Base-by-base conservation (phyloP, 2,888 invertebrate species). In the Catocala sponsa region DNA sequence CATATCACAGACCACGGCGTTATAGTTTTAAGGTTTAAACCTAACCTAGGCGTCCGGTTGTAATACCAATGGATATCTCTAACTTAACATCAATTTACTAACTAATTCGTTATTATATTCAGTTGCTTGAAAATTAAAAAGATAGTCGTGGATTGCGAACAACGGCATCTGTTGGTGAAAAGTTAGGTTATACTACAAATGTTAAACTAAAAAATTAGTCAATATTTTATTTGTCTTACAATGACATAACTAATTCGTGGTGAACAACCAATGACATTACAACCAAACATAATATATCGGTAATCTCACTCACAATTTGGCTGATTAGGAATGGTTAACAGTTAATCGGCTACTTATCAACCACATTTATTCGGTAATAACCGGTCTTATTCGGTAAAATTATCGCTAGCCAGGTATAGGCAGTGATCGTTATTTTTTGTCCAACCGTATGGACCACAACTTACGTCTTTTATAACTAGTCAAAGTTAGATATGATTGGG, bases 1-100 rank as follows among this genome's bases (percentile, higher is more conserved):
- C 78, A 83, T 88, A 89, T 88, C 88, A 88, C 89, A 88, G 89
- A 83, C 83, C 80, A 80, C 81, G 82, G 81, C 68, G 70, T 71
- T 81, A 76, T 57, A 68, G 44, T 46, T 74, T 75, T 64, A 51
- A 67, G 72, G 72, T 73, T 74, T 64, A 53, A 78, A 81, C 65
- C 79, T 84, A 82, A 81, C 78, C 70, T 82, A 81, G 56, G 12
- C 48, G 58, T 49, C 44, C 68, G 58, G 64, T 47, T 70, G 54
- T 51, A 72, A 72, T 66, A 67, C 51, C 66, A 64, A 52, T 70
- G 53, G 25, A 25, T 25, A n/a, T n/a, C n/a, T n/a, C n/a, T n/a
- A 25, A 25, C 25, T 25, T 25, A 25, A 25, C 25, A 25, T 25
- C 25, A 4, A 25, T 25, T 25, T 25, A 25, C 4, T 25, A 2